phyloP scores from a whole-genome alignment of 2,113 vertebrate genomes.

The Prionailurus bengalensis region DNA sequence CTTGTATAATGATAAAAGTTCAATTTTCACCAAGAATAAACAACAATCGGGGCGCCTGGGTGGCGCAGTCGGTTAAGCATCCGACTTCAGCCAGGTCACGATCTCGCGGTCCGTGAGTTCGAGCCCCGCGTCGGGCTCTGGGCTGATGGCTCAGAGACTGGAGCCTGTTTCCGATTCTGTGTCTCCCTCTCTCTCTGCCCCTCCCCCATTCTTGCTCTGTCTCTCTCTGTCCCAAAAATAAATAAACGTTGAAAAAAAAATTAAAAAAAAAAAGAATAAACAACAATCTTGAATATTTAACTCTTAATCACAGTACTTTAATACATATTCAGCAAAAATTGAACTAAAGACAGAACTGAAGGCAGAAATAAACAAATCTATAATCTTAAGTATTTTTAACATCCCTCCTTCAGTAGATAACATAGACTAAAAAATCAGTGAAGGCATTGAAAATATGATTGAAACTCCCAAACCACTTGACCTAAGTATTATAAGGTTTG shows the following conservation, averaged over 20 bases:
- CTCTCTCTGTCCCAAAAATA: too few species aligned
- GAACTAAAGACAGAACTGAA: background rate
- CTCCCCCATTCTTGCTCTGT: too few species aligned
- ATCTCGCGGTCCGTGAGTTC: too few species aligned
- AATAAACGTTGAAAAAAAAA: too few species aligned
- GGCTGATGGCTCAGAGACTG: too few species aligned
- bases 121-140: too few species aligned
- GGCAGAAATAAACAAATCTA: background rate
- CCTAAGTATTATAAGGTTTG: background rate
- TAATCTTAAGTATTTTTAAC: background rate
- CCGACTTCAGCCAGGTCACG: too few species aligned
- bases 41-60: background rate
- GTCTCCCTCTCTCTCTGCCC: too few species aligned
- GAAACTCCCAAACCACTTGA: background rate
- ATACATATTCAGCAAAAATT: background rate
- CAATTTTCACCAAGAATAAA: background rate
- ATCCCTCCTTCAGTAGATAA: background rate
- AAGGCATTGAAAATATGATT: background rate
- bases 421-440: background rate
- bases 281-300: background rate
- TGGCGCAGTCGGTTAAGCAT: too few species aligned
- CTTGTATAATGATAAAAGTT: background rate
- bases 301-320: background rate
- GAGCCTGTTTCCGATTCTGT: too few species aligned
- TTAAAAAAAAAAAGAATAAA: background rate